Conservation (phyloP, 2,113 vertebrate genomes). For the Sialia sialis region DNA sequence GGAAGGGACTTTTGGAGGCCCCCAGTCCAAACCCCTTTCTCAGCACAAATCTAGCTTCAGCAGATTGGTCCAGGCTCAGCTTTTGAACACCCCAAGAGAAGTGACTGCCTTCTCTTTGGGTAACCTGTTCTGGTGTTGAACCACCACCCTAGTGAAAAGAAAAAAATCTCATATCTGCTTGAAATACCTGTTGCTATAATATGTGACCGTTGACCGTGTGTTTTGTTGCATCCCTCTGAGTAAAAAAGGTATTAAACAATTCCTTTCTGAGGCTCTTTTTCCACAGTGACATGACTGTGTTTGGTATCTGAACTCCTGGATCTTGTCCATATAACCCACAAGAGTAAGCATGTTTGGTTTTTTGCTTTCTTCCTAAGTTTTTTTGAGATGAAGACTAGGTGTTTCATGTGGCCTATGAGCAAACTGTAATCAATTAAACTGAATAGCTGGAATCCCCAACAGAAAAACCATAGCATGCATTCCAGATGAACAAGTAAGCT, state of each 20-base stretch:
- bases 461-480: neutral
- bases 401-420: constrained; percentile 9
- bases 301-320: neutral
- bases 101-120: neutral
- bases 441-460: neutral
- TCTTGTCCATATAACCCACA: neutral
- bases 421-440: neutral
- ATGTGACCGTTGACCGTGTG: neutral
- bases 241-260: neutral
- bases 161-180: neutral
- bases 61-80: neutral
- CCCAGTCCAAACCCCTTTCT: neutral
- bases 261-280: neutral
- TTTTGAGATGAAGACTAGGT: neutral
- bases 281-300: neutral
- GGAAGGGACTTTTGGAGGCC: neutral
- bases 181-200: neutral
- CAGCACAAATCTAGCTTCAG: neutral
- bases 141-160: neutral
- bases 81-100: neutral
- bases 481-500: neutral
- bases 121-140: neutral
- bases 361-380: neutral
- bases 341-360: neutral
- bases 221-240: neutral